Base-by-base conservation (phyloP, 2,797 vertebrate species). In the Tenualosa thibaudeaui region DNA sequence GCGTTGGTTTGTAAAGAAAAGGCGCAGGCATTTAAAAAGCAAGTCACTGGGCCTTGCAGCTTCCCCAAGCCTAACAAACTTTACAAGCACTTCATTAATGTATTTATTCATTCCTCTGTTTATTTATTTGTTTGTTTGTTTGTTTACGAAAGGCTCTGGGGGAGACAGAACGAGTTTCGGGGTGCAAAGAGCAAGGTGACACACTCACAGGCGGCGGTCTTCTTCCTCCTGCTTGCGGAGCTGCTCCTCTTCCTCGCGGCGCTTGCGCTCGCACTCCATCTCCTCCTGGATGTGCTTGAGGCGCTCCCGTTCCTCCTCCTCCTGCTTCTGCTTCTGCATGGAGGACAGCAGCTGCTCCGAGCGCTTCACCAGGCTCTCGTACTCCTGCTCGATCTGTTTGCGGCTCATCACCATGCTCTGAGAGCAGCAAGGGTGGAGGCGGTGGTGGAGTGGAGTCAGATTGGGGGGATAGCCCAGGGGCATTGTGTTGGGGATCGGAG, bases 311-410 rank as follows among this genome's bases (percentile, higher is more conserved):
- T 99, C 98, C 13, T 99, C 98, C 84, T 99, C 96, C 90, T 99
- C 96, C 87, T 99, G 97, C 37, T 98, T 99, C 89, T 96, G 98
- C 91, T 97, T 98, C 89, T 99, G 98, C 91, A 99, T 94, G 0
- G 97, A 96, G 88, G 93, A 94, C 40, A 99, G 96, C 78, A 99
- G 97, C 65, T 96, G 94, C 90, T 98, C 97, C 0, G 97, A 98
- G 87, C 96, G 96, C 89, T 94, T 97, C 85, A 99, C 97, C 85
- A 99, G 93, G 3, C 93, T 91, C 31, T 97, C 96, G 60, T 99
- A 97, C 89, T 99, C 97, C 0, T 90, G 93, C 89, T 98, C 97
- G 43, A 99, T 99, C 89, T 99, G 95, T 40, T 96, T 95, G 84
- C 97, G 92, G 71, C 95, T 97, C 97, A 99, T 98, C 88, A 96